Evolutionary conservation across 2,797 vertebrate species (phyloP).

Genomic region (Sebastes itinus): DNA sequence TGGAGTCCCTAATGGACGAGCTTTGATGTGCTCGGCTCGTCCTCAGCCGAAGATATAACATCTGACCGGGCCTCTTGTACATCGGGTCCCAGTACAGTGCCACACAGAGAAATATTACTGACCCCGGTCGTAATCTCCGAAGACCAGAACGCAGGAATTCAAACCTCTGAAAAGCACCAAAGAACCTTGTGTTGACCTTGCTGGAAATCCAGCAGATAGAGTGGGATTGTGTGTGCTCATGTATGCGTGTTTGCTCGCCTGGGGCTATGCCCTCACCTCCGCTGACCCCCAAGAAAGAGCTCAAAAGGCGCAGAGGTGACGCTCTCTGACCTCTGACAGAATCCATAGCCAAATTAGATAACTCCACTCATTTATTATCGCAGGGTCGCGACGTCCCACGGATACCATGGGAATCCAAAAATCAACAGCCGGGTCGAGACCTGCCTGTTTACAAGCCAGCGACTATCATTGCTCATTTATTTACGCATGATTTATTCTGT

Average conservation of each 20-base stretch:
- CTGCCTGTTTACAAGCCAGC: constrained; percentile 30
- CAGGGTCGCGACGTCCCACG: constrained; percentile 30
- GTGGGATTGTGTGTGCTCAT: constrained; percentile 30
- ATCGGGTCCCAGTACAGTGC: constrained; percentile 7
- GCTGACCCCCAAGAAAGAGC: constrained; percentile 60
- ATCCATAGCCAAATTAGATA: constrained; percentile 69
- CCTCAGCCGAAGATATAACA: constrained; percentile 14
- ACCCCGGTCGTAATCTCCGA: constrained; percentile 33
- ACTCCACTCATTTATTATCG: constrained; percentile 65
- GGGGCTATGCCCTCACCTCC: constrained; percentile 69
- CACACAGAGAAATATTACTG: constrained; percentile 35
- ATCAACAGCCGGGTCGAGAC: constrained; percentile 23
- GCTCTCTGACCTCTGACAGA: constrained; percentile 62
- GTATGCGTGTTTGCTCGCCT: constrained; percentile 58
- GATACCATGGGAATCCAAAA: constrained; percentile 50
- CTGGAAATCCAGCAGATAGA: constrained; percentile 45
- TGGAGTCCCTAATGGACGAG: constrained; percentile 18
- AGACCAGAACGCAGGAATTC: constrained; percentile 26
- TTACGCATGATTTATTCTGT: constrained; percentile 25
- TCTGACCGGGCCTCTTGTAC: constrained; percentile 14
- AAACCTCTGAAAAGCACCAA: constrained; percentile 20
- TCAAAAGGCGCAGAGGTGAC: constrained; percentile 67
- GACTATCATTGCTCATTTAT: constrained; percentile 42
- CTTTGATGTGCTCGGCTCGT: constrained; percentile 60
- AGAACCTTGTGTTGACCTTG: constrained; percentile 55